Evolutionary conservation across 2,888 invertebrate genomes (phyloP).

Genomic region (Pollenia amentaria): DNA sequence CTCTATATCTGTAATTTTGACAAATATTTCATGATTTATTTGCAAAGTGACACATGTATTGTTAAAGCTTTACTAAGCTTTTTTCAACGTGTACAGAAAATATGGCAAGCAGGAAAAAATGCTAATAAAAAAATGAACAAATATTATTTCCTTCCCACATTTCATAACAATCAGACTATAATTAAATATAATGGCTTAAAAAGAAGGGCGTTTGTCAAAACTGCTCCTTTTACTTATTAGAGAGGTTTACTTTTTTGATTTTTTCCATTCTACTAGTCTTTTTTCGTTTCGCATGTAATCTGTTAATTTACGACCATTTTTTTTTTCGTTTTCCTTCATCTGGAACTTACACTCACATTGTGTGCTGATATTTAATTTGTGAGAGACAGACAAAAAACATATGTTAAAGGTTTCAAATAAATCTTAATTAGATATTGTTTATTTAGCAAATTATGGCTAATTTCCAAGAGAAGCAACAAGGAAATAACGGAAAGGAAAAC

Average conservation of each 20-base stretch:
- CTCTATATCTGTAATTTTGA: no score
- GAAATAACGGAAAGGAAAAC: background rate
- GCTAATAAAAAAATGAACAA: background rate
- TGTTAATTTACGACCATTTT: constrained; percentile 31
- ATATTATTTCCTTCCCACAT: background rate
- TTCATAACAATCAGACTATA: constrained; percentile 20
- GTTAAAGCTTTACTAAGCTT: no score
- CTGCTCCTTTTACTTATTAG: background rate
- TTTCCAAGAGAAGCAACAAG: constrained; percentile 30
- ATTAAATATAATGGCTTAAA: constrained; percentile 22
- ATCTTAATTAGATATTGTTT: constrained; percentile 66
- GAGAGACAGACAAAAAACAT: constrained; percentile 53
- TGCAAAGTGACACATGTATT: no score
- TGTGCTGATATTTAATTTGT: constrained; percentile 38
- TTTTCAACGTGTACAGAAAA: no score
- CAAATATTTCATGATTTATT: no score
- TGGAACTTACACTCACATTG: background rate
- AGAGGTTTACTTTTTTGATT: background rate
- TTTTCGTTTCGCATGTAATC: constrained; percentile 29
- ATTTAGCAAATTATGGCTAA: constrained; percentile 48
- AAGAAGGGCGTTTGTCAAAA: constrained; percentile 13
- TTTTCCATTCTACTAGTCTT: background rate
- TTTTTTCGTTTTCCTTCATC: background rate
- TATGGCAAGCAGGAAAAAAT: background rate
- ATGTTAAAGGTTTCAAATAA: constrained; percentile 65